Evolutionary conservation across 1,140 invertebrate genomes (phyloP), one percentile per base, ranked within the genome.

Genomic region (Penaeus chinensis): DNA sequence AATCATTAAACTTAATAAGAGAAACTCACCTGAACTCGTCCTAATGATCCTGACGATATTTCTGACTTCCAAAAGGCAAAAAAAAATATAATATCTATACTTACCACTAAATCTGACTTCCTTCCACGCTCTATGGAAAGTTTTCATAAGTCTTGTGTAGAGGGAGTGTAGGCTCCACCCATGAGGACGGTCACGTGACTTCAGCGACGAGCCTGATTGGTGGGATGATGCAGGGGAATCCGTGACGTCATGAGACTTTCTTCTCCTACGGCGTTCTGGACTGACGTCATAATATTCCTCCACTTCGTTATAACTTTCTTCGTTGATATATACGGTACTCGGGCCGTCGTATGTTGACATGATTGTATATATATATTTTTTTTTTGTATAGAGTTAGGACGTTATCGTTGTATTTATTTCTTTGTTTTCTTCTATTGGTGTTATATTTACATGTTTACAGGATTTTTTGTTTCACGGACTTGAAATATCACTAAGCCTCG

Each of bases 111-210:
- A 87, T 61, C 86, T 82, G 60, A 87, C 86, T 60, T 87, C 86
- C 74, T 87, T 87, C 86, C 86, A 87, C n/a, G 86, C 86, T 19
- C 86, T 47, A 81, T 87, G 86, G 74, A 87, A 87, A 13, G 86
- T 87, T 13, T 81, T 37, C 86, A 87, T 87, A 16, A 87, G 71
- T 11, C 86, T 27, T 20, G 82, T 69, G 74, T 87, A 87, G 37
- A 87, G 61, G 18, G 86, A 87, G 37, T 82, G 80, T n/a, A 87
- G 61, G 42, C 66, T 82, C 86, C 86, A 87, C 8, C 86, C 86
- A 20, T 82, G 79, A 3, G 27, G 66, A 5, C 69, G n/a, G 27
- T 42, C 20, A 8, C 86, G 18, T 5, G 69, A 77, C 37, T 66
- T 61, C 60, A 74, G 13, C 13, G 86, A 82, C 10, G 86, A 80